A percentile compares a stretch with the other conserved stretches of the same genome.
Evolutionary conservation across 2,888 invertebrate species (phyloP).

Genomic region (Sturmia bella): DNA sequence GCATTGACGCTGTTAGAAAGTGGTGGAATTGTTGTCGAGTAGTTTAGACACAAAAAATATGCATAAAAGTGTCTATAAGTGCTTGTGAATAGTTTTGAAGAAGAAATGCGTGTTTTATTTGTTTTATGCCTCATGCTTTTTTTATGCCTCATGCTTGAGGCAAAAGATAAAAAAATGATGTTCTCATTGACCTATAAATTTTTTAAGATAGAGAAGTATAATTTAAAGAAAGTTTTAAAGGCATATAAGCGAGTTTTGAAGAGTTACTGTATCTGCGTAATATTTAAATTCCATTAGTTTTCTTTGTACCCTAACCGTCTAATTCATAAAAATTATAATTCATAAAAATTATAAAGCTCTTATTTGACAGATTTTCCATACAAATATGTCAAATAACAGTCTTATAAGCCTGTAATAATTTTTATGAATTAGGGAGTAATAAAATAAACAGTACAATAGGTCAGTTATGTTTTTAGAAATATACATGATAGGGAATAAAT

Average conservation of each 20-base stretch:
- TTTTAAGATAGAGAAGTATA: background rate
- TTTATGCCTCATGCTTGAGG: slow-evolving; percentile 1
- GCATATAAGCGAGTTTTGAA: background rate
- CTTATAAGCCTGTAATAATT: background rate
- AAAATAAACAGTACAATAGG: slow-evolving; percentile 55
- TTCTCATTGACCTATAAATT: slow-evolving; percentile 12
- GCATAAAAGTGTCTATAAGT: background rate
- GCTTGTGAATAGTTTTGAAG: slow-evolving; percentile 8
- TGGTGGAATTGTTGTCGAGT: slow-evolving; percentile 35
- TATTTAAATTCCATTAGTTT: too few species aligned
- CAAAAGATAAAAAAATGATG: background rate
- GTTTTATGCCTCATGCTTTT: slow-evolving; percentile 13
- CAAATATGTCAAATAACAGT: too few species aligned
- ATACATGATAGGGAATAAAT: background rate
- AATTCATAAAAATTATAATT: too few species aligned
- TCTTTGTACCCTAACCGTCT: too few species aligned
- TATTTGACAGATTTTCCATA: too few species aligned
- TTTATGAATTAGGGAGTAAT: slow-evolving; percentile 45
- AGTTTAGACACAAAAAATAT: slow-evolving; percentile 9
- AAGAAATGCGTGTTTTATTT: slow-evolving; percentile 25
- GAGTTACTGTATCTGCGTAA: too few species aligned
- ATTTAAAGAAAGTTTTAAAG: background rate
- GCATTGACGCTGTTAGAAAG: slow-evolving; percentile 23
- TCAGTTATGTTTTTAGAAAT: slow-evolving; percentile 48
- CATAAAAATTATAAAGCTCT: too few species aligned